Evolutionary conservation across 2,797 vertebrate genomes (phyloP), one percentile per base, ranked within the genome.

Genomic region (Selene dorsalis): DNA sequence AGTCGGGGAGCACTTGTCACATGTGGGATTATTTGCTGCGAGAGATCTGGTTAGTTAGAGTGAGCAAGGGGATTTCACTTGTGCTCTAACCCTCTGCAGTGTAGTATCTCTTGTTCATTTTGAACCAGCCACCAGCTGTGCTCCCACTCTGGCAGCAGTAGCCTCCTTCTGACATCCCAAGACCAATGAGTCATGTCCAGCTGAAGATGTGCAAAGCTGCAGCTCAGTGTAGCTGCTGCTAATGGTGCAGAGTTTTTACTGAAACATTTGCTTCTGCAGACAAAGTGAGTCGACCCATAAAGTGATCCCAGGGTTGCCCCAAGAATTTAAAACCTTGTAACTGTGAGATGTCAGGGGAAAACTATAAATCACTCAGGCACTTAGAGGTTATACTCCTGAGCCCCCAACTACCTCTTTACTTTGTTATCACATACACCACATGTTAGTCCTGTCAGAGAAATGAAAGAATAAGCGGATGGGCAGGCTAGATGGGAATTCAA

Each of bases 351-450:
- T 77, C 22, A 1, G 2, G 10, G 22, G 64, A 66, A 57, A 73
- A 69, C 64, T 65, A 78, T 68, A 75, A 75, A 83, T 82, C 80
- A 76, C 48, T 65, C 13, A 4, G 63, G 20, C 72, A 76, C 53
- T 77, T 66, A 61, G 38, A 57, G 38, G 60, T 75, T 84, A 13
- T 28, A 71, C 67, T 75, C 30, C 60, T 20, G 55, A 57, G 28
- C 32, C 52, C 26, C 69, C 24, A 48, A 62, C 50, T 26, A 62
- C 60, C 18, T 79, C 56, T 72, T 81, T 58, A 63, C 47, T 45
- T 20, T 32, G 61, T 69, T 84, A 73, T 79, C 66, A 75, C 18
- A 66, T 75, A 47, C 71, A 82, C 69, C 57, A 61, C 38, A 83
- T 72, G 55, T 80, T 66, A 71, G 61, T 43, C 18, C 45, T 68